Base-by-base conservation (phyloP, 2,797 vertebrate species). In the Tragelaphus oryx region DNA sequence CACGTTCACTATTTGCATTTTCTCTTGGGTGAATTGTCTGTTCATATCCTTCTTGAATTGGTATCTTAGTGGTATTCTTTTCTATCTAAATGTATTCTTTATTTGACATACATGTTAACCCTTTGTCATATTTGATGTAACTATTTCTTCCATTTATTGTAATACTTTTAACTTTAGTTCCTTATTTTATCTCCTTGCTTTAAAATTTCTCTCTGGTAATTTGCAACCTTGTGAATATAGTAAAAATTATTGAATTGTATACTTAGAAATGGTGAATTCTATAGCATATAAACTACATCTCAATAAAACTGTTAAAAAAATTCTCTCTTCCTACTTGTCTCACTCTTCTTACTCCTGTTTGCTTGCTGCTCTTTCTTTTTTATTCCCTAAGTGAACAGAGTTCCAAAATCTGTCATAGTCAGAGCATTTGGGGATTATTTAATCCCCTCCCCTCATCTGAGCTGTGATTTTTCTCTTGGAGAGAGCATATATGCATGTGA, bases 1-100 rank as follows among this genome's bases (percentile, higher is more conserved):
- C 41, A 33, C 85, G n/a, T 90, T 94, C 87, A 59, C 65, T 89
- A 24, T 79, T 96, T 96, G 48, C 54, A 90, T 83, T 91, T 94
- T 52, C 14, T 87, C 44, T 93, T 87, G 33, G 87, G 83, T 87
- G 28, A 87, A 87, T 6, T 62, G 17, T 90, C 46, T 89, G 33
- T 75, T 86, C 30, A 33, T 90, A 54, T 91, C 52, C 80, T 89
- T 93, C n/a, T 91, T 26, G 44, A 88, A 16, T 28, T 89, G 55
- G 24, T 75, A 91, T 89, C 26, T 95, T 87, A 91, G 9, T 82
- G 68, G 30, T 80, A 50, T 79, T 68, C 78, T 92, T 75, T 78
- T 87, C 6, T 87, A 75, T 86, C 54, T 94, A 96, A 92, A 93
- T 87, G 26, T 52, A 48, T 83, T 89, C 33, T 87, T 96, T 84